Conservation (phyloP, 2,888 invertebrate species). For the Siphlonurus alternatus region DNA sequence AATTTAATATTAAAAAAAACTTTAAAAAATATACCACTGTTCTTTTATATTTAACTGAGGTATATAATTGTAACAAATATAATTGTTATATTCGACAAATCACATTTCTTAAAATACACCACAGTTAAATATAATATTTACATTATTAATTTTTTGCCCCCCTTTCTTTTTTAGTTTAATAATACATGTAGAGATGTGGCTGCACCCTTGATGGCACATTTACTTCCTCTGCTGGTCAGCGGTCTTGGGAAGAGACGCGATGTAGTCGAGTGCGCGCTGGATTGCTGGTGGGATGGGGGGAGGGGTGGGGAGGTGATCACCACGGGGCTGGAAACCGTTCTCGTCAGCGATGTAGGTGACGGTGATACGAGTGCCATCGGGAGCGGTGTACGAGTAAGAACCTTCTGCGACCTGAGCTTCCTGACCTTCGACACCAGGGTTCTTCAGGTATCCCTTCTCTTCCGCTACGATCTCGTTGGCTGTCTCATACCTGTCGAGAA, state of each 20-base stretch:
- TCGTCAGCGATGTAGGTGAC: conserved; percentile 56
- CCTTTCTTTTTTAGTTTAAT: background rate
- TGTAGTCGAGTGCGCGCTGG: conserved; percentile 35
- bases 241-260: conserved; percentile 29
- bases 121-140: background rate
- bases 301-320: conserved; percentile 61
- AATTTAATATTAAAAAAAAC: conserved; percentile 3
- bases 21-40: conserved; percentile 6
- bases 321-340: conserved; percentile 59
- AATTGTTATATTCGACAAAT: background rate
- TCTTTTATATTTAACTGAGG: no score
- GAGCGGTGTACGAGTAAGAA: conserved; percentile 47
- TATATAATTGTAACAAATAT: conserved; percentile 4
- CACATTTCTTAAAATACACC: background rate
- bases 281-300: conserved; percentile 57
- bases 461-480: conserved; percentile 35
- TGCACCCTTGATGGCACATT: background rate
- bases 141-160: background rate
- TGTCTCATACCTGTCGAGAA: conserved; percentile 27
- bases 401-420: conserved; percentile 31
- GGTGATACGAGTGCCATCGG: conserved; percentile 44
- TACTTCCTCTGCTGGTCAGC: background rate
- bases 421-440: conserved; percentile 23
- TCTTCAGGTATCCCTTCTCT: conserved; percentile 28
- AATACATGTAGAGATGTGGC: background rate